phyloP scores from a whole-genome alignment of 2,888 invertebrate species.

The Eupithecia exiguata region DNA sequence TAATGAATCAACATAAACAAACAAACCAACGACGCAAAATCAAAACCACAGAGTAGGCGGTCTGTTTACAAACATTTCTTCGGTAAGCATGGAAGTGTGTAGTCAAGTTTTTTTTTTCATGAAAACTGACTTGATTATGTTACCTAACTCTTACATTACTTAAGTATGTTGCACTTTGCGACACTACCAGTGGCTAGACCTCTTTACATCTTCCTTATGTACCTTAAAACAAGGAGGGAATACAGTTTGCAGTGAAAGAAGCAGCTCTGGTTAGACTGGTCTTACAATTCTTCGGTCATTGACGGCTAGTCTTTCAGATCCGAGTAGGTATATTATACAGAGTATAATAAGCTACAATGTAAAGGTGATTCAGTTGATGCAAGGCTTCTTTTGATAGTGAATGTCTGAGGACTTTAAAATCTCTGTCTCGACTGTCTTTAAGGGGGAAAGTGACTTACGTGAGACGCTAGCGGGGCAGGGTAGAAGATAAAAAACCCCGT shows the following conservation, averaged over 20 bases:
- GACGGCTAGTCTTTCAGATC: slow-evolving; percentile 1
- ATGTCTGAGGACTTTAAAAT: not conserved
- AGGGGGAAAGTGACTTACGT: too few relatives aligned
- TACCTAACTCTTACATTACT: not conserved
- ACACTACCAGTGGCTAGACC: not conserved
- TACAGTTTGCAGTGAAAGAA: not conserved
- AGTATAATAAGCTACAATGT: not conserved
- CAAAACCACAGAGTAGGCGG: not conserved
- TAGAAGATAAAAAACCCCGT: too few relatives aligned
- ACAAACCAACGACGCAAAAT: not conserved
- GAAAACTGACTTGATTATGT: not conserved
- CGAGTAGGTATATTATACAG: too few relatives aligned
- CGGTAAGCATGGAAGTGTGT: not conserved
- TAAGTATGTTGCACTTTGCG: slow-evolving; percentile 1
- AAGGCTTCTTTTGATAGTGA: not conserved
- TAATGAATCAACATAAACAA: not conserved
- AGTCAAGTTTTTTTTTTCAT: not conserved
- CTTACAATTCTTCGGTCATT: not conserved
- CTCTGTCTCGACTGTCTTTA: too few relatives aligned
- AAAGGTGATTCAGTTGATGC: not conserved
- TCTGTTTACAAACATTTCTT: not conserved
- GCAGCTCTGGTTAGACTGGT: not conserved
- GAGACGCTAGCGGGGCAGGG: too few relatives aligned
- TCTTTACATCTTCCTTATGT: not conserved
- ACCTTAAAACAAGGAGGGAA: not conserved